Evolutionary conservation across 2,797 vertebrate genomes (phyloP).

Genomic region (Megaceryle alcyon): DNA sequence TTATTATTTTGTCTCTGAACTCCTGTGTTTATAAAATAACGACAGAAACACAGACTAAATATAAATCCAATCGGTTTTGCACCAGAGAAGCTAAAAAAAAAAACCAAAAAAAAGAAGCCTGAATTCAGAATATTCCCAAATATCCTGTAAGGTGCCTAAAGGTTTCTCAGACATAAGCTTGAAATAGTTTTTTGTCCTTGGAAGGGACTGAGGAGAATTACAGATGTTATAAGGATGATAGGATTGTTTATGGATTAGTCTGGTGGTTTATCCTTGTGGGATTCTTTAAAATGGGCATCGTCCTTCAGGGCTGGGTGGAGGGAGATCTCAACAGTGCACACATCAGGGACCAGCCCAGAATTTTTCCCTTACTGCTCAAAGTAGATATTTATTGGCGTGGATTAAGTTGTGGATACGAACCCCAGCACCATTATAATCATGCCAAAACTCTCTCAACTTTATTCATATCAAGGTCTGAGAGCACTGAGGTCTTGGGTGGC

Average conservation of each 20-base stretch:
- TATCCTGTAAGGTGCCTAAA: background rate
- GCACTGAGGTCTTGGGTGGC: background rate
- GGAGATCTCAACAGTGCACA: background rate
- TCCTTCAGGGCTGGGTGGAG: background rate
- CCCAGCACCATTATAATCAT: background rate
- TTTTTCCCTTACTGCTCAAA: background rate
- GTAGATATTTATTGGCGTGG: background rate
- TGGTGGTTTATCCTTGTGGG: background rate
- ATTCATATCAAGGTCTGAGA: background rate
- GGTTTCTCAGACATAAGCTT: background rate
- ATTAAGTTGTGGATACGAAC: background rate
- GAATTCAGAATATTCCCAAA: constrained; percentile 27
- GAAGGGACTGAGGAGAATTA: background rate
- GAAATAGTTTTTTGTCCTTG: background rate
- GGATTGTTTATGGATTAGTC: background rate
- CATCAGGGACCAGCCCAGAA: background rate
- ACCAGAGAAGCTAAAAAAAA: background rate
- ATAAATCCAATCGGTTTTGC: constrained; percentile 27
- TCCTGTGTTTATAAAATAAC: constrained; percentile 69
- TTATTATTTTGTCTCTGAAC: constrained; percentile 76
- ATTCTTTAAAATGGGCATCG: background rate
- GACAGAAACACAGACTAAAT: constrained; percentile 75
- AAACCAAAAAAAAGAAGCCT: background rate
- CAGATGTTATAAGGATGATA: background rate
- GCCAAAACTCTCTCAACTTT: background rate